A percentile compares a stretch with the other conserved stretches of the same genome.
These are phyloP conservation scores for Capitella teleta DNA, from an alignment of 1,140 invertebrate species.

Conservation along the genomic window DNA sequence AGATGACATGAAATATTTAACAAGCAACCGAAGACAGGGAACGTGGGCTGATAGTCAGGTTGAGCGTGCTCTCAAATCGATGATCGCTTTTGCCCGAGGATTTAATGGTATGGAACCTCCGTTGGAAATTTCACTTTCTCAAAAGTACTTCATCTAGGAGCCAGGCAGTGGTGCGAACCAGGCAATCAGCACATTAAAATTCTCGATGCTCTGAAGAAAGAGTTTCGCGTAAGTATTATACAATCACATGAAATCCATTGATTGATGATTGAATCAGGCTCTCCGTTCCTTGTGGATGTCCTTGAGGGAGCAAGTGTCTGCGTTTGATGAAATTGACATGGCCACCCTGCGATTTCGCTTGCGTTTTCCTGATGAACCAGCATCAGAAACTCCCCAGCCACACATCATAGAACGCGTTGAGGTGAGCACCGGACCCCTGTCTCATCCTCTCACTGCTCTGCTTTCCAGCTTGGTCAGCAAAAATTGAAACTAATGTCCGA, in stretches of 20 bases:
- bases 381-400: slow-evolving; percentile 21
- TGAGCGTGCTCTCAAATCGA: slow-evolving; percentile 48
- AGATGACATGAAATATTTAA: slow-evolving; percentile 13
- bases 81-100: slow-evolving; percentile 29
- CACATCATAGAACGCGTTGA: slow-evolving; percentile 43
- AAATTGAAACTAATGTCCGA: slow-evolving; percentile 34
- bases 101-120: slow-evolving; percentile 17
- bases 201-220: slow-evolving; percentile 53
- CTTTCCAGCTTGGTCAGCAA: slow-evolving; percentile 21
- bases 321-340: slow-evolving; percentile 63
- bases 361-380: slow-evolving; percentile 41
- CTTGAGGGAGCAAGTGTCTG: slow-evolving; percentile 49
- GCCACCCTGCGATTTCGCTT: slow-evolving; percentile 55
- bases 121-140: too few relatives aligned
- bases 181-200: slow-evolving; percentile 49
- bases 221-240: slow-evolving; percentile 49
- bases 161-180: slow-evolving; percentile 41
- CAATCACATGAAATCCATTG: neutral
- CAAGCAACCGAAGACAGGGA: slow-evolving; percentile 34
- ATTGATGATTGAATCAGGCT: slow-evolving; percentile 19
- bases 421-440: slow-evolving; percentile 26
- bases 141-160: too few relatives aligned
- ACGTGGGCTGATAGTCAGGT: slow-evolving; percentile 48
- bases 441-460: neutral
- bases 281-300: slow-evolving; percentile 52